Evolutionary conservation across 2,888 invertebrate genomes (phyloP).

Genomic region (Agrochola macilenta): DNA sequence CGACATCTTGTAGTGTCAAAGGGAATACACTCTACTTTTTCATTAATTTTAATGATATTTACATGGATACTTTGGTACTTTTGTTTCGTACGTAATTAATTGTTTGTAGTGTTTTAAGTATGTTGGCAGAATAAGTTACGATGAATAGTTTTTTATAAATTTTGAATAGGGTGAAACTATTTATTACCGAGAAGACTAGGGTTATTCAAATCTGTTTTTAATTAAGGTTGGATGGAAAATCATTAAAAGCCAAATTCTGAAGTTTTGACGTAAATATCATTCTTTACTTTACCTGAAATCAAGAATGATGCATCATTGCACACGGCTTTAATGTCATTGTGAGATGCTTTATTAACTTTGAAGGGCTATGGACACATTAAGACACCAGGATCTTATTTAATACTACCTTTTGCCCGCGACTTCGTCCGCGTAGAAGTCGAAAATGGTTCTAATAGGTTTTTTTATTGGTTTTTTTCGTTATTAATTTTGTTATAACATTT

Average conservation of each 20-base stretch:
- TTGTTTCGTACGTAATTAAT: conserved; percentile 28
- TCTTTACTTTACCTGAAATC: neutral
- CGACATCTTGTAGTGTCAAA: conserved; percentile 53
- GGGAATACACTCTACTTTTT: conserved; percentile 41
- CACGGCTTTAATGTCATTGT: neutral
- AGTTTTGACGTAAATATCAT: neutral
- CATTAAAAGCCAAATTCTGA: neutral
- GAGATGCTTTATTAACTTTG: neutral
- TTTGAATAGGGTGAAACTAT: neutral
- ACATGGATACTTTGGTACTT: conserved; percentile 32
- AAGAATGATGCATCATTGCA: neutral
- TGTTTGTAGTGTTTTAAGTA: conserved; percentile 13
- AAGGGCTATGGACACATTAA: neutral
- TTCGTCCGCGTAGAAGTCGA: too few relatives aligned
- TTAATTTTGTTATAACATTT: too few relatives aligned
- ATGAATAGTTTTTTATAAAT: neutral
- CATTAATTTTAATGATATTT: conserved; percentile 68
- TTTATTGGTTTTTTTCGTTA: too few relatives aligned
- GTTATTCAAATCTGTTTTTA: neutral
- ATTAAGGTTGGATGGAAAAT: too few relatives aligned
- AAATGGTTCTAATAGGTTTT: too few relatives aligned
- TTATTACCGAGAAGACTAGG: neutral
- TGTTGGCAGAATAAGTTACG: neutral
- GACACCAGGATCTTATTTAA: neutral
- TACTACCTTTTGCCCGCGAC: too few relatives aligned